Conservation (phyloP, 2,113 vertebrate genomes). For the Pachycephala philippinensis region DNA sequence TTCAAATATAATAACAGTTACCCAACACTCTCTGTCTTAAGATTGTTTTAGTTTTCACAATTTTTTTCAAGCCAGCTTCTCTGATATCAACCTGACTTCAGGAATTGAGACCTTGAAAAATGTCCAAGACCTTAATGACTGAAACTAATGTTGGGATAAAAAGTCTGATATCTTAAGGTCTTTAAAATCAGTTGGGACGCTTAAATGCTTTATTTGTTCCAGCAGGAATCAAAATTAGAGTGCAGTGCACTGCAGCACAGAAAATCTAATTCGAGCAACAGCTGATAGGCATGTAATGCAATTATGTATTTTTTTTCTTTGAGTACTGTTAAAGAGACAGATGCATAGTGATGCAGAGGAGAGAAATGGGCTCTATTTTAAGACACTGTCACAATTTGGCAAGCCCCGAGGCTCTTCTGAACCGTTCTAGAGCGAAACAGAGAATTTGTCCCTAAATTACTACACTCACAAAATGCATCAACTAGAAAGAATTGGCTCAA, state of each 20-base stretch:
- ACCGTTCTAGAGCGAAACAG: neutral
- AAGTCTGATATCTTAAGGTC: neutral
- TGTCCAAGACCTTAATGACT: neutral
- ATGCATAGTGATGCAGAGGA: conserved; percentile 18
- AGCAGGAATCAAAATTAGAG: conserved; percentile 30
- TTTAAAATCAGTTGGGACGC: neutral
- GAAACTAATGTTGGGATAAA: neutral
- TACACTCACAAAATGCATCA: neutral
- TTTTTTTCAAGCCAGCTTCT: neutral
- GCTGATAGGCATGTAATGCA: conserved; percentile 38
- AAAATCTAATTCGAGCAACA: conserved; percentile 54
- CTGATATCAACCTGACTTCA: neutral
- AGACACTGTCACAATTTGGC: neutral
- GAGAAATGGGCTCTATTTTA: conserved; percentile 26
- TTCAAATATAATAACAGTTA: neutral
- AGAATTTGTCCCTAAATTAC: neutral
- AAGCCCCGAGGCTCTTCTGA: neutral
- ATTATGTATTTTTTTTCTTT: conserved; percentile 21
- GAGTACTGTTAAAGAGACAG: conserved; percentile 38
- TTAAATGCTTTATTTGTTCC: conserved; percentile 11
- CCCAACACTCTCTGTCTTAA: neutral
- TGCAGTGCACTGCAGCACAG: conserved; percentile 15
- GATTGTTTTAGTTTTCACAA: neutral
- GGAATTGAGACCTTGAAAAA: neutral
- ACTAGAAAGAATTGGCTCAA: neutral